These are phyloP conservation scores for Tenodera sinensis DNA, from an alignment of 2,888 invertebrate genomes.

Conservation along the genomic window DNA sequence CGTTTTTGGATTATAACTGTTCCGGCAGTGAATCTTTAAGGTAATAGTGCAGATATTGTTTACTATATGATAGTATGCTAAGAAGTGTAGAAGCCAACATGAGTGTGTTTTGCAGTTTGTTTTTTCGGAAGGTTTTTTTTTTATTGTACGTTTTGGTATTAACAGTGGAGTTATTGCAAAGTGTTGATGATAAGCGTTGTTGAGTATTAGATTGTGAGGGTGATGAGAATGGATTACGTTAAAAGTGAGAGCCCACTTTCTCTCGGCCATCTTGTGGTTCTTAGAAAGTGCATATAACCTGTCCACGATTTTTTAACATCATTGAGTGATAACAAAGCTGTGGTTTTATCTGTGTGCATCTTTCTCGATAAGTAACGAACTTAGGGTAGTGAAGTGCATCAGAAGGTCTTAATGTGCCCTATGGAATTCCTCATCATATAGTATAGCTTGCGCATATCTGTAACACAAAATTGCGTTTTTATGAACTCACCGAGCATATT, in stretches of 20 bases:
- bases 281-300: background rate
- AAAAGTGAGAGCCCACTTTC: background rate
- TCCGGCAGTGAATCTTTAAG: background rate
- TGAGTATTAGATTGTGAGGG: background rate
- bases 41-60: background rate
- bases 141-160: too few species aligned
- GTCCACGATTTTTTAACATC: too few species aligned
- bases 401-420: too few species aligned
- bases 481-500: too few species aligned
- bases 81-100: too few species aligned
- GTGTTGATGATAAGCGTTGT: background rate
- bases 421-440: too few species aligned
- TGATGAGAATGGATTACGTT: background rate
- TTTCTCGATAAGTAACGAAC: background rate
- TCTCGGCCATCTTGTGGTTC: conserved; percentile 2
- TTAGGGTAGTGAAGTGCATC: background rate
- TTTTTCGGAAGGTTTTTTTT: background rate
- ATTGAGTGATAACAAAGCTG: too few species aligned
- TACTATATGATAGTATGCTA: background rate
- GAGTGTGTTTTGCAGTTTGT: background rate
- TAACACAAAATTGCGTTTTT: too few species aligned
- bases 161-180: background rate
- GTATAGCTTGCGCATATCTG: too few species aligned
- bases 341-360: too few species aligned
- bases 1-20: background rate